Evolutionary conservation across 2,888 invertebrate genomes (phyloP).

Genomic region (Ornithoptera alexandrae): DNA sequence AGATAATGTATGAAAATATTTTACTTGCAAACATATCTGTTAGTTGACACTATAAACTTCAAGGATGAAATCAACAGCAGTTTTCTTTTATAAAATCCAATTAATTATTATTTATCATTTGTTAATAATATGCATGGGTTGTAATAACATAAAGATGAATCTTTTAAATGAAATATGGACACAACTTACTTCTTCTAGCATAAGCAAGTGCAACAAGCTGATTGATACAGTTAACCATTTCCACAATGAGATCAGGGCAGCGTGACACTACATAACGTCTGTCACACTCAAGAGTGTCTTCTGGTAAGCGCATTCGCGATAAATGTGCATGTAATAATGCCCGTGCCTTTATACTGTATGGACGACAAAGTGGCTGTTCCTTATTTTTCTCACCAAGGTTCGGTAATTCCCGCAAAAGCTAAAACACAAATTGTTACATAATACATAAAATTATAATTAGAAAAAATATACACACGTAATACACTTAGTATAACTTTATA

Average conservation of each 20-base stretch:
- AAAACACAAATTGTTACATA: conserved; percentile 33
- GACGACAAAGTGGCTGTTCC: conserved; percentile 94
- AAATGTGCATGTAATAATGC: conserved; percentile 98
- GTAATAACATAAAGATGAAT: background rate
- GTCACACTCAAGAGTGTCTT: conserved; percentile 90
- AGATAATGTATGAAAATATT: background rate
- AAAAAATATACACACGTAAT: too few relatives aligned
- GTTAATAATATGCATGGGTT: too few relatives aligned
- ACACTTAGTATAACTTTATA: too few relatives aligned
- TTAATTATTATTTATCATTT: too few relatives aligned
- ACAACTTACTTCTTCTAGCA: conserved; percentile 88
- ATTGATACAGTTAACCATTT: conserved; percentile 97
- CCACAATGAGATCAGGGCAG: conserved; percentile 96
- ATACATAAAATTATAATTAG: background rate
- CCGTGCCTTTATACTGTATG: conserved; percentile 95
- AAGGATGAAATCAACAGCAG: too few relatives aligned
- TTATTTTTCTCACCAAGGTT: conserved; percentile 98
- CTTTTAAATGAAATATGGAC: conserved; percentile 1
- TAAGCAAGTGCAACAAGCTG: conserved; percentile 95
- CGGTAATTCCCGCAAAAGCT: conserved; percentile 94
- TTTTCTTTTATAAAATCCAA: too few relatives aligned
- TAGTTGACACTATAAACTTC: too few relatives aligned
- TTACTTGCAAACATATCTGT: background rate
- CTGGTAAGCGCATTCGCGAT: conserved; percentile 88
- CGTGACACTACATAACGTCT: conserved; percentile 91